Evolutionary conservation across 2,888 invertebrate genomes (phyloP).

Genomic region (Drosophila emarginata): DNA sequence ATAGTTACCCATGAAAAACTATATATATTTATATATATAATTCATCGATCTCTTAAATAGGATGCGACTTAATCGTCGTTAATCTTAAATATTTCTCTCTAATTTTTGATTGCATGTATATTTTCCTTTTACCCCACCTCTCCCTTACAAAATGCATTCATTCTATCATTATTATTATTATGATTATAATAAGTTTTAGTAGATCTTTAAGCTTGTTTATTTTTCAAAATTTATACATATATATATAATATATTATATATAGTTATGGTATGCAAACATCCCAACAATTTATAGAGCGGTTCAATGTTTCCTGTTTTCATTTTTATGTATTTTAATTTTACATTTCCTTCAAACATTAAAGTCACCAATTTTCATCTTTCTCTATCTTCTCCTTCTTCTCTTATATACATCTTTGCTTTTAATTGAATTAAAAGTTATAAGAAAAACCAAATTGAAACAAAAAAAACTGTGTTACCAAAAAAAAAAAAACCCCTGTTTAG

Average conservation of each 20-base stretch:
- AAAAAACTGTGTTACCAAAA: conserved; percentile 26
- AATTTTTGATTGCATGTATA: neutral
- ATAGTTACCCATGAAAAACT: no score
- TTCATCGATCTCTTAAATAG: conserved; percentile 60
- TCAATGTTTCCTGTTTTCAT: conserved; percentile 69
- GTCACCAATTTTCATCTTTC: conserved; percentile 24
- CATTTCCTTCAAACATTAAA: conserved; percentile 38
- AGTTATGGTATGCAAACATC: conserved; percentile 62
- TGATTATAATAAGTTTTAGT: conserved; percentile 37
- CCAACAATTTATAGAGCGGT: conserved; percentile 71
- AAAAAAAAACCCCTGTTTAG: conserved; percentile 30
- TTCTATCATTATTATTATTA: neutral
- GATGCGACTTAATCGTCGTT: neutral
- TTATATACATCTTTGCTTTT: conserved; percentile 44
- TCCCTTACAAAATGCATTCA: neutral
- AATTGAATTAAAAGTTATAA: conserved; percentile 58
- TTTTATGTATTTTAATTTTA: conserved; percentile 50
- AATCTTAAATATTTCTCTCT: neutral
- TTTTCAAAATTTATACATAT: conserved; percentile 48
- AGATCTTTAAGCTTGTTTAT: conserved; percentile 48
- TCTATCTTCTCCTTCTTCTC: neutral
- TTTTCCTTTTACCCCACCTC: neutral
- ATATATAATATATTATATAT: conserved; percentile 10
- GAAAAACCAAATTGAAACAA: conserved; percentile 23
- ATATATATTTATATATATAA: conserved; percentile 24